These are phyloP conservation scores for Forficula auricularia DNA, from an alignment of 1,140 invertebrate species.

Conservation along the genomic window DNA sequence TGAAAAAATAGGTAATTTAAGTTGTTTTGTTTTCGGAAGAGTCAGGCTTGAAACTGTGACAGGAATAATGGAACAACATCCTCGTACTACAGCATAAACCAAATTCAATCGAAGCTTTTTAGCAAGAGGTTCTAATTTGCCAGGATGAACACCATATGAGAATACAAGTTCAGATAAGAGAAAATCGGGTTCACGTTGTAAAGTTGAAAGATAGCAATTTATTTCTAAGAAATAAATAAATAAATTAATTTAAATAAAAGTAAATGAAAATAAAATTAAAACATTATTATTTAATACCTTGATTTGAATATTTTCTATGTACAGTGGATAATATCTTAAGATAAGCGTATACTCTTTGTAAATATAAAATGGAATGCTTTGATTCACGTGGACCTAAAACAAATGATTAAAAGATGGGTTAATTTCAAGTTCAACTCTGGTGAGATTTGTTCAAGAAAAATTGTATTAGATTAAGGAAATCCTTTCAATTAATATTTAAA, in stretches of 20 bases:
- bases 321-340: slow-evolving; percentile 18
- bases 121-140: slow-evolving; percentile 34
- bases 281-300: slow-evolving; percentile 1
- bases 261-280: slow-evolving; percentile 1
- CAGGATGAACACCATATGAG: slow-evolving; percentile 30
- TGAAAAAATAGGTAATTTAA: too few species aligned
- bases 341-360: slow-evolving; percentile 18
- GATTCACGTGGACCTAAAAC: not conserved
- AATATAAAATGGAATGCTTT: slow-evolving; percentile 13
- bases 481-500: too few species aligned
- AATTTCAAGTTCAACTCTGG: too few species aligned
- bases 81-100: slow-evolving; percentile 34
- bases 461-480: too few species aligned
- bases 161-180: slow-evolving; percentile 37
- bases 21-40: not conserved
- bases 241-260: slow-evolving; percentile 12
- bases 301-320: slow-evolving; percentile 13
- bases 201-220: slow-evolving; percentile 18
- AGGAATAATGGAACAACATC: slow-evolving; percentile 32
- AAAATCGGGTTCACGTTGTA: slow-evolving; percentile 16
- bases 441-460: too few species aligned
- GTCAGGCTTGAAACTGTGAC: slow-evolving; percentile 14
- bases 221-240: slow-evolving; percentile 10
- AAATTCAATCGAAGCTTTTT: slow-evolving; percentile 35
- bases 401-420: too few species aligned